Evolutionary conservation across 1,140 invertebrate genomes (phyloP), one percentile per base, ranked within the genome.

Genomic region (Cepaea nemoralis): DNA sequence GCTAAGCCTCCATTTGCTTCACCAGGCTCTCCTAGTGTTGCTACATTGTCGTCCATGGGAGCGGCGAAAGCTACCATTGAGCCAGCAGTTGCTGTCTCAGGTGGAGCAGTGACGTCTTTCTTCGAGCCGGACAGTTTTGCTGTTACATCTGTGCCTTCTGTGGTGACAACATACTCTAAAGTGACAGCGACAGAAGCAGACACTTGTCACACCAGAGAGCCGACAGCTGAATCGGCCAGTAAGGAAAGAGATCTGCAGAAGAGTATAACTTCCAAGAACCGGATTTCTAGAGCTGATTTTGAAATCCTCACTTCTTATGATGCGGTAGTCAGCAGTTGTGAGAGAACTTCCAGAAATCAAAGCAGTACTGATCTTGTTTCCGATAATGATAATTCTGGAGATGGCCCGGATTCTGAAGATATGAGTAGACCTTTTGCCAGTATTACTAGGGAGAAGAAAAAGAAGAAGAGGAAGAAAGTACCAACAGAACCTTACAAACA

Each of bases 211-310:
- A 59, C 8, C n/a, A n/a, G n/a, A 14, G 55, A 19, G n/a, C 5
- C 14, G n/a, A 5, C 55, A 19, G 14, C n/a, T 59, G 55, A 59
- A 59, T 24, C 55, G 5, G 12, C 5, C 14, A 59, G 55, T 24
- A 59, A 59, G 55, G 24, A 19, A 14, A 8, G 37, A 22, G 69
- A 70, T 19, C 12, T 35, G 14, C 3, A 6, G n/a, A 76, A 37
- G 45, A 55, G 16, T 8, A 16, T 45, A n/a, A 12, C 8, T 10
- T 19, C 12, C 42, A 75, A 75, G 27, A 27, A 40, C 19, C 14
- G 74, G 19, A 76, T 76, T 76, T 59, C 74, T 1, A 76, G 59
- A 76, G 74, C 45, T 31, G 74, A 76, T 59, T 42, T 76, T 59
- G 74, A 76, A 59, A 76, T 59, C 14, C n/a, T 76, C 24, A 59